Evolutionary conservation across 2,113 vertebrate genomes (phyloP).

Genomic region (Nipponia nippon): DNA sequence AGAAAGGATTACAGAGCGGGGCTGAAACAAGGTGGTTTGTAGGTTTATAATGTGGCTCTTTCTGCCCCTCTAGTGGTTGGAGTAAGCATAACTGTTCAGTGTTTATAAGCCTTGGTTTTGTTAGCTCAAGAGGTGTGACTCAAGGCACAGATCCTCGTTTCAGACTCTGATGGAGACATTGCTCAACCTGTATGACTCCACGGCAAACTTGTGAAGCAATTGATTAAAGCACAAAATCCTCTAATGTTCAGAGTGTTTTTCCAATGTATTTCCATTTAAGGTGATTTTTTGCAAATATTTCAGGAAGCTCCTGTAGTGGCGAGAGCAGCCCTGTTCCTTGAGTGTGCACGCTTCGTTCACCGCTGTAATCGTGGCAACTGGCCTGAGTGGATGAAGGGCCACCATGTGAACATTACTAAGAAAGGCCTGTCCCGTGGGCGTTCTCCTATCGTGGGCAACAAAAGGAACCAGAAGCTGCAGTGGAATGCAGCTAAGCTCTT

Average conservation of each 20-base stretch:
- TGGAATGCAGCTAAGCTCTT: constrained; percentile 98
- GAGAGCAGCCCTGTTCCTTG: constrained; percentile 91
- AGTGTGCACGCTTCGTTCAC: constrained; percentile 95
- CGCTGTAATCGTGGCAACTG: constrained; percentile 98
- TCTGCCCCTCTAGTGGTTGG: background rate
- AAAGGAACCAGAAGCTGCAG: constrained; percentile 96
- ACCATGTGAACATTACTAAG: constrained; percentile 96
- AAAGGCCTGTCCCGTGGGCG: constrained; percentile 92
- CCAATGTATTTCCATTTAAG: background rate
- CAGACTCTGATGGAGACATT: background rate
- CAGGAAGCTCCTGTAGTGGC: constrained; percentile 97
- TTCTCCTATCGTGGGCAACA: constrained; percentile 93
- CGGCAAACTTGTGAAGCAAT: background rate
- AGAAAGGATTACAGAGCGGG: background rate
- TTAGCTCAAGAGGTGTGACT: background rate
- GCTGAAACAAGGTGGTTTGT: background rate
- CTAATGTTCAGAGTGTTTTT: background rate
- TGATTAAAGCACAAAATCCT: background rate
- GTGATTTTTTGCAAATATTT: background rate
- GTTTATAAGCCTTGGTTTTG: background rate
- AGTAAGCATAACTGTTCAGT: background rate
- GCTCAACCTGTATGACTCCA: background rate
- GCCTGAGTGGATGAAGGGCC: constrained; percentile 99
- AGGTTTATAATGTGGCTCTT: background rate
- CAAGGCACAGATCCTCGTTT: background rate